Conservation (phyloP, 2,113 vertebrate species). For the Perca flavescens region DNA sequence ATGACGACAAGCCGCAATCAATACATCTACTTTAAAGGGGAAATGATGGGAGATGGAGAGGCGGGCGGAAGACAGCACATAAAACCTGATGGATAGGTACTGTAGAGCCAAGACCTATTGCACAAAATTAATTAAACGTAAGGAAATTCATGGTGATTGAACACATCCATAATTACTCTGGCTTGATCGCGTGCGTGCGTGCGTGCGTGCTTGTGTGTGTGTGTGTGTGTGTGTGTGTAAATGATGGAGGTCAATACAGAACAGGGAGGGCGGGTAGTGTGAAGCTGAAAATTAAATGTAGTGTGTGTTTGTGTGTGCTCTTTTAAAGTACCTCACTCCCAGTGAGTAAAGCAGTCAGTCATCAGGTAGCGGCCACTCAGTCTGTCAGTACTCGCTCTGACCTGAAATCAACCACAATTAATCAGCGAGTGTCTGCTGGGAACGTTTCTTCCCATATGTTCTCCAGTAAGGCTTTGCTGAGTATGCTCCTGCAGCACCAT, state of each 20-base stretch:
- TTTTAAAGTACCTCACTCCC: constrained; percentile 44
- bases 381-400: constrained; percentile 11
- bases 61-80: constrained; percentile 57
- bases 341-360: constrained; percentile 56
- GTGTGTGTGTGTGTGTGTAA: background rate
- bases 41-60: constrained; percentile 52
- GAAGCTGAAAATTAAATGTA: constrained; percentile 7
- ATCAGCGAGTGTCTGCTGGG: constrained; percentile 18
- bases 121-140: constrained; percentile 74
- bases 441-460: constrained; percentile 28
- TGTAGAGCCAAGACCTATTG: constrained; percentile 36
- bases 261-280: background rate
- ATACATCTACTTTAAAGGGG: constrained; percentile 61
- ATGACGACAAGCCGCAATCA: constrained; percentile 51
- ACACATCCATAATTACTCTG: constrained; percentile 62
- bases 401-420: constrained; percentile 26
- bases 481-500: background rate
- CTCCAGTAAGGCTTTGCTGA: constrained; percentile 40
- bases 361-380: constrained; percentile 8
- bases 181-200: constrained; percentile 24
- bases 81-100: constrained; percentile 66
- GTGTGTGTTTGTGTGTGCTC: constrained; percentile 18
- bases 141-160: constrained; percentile 70
- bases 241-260: constrained; percentile 5
- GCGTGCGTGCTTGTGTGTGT: background rate